A percentile compares a stretch with the other conserved stretches of the same genome.
Evolutionary conservation across 2,888 invertebrate genomes (phyloP).

Genomic region (Rhagophthalmus giganteus): DNA sequence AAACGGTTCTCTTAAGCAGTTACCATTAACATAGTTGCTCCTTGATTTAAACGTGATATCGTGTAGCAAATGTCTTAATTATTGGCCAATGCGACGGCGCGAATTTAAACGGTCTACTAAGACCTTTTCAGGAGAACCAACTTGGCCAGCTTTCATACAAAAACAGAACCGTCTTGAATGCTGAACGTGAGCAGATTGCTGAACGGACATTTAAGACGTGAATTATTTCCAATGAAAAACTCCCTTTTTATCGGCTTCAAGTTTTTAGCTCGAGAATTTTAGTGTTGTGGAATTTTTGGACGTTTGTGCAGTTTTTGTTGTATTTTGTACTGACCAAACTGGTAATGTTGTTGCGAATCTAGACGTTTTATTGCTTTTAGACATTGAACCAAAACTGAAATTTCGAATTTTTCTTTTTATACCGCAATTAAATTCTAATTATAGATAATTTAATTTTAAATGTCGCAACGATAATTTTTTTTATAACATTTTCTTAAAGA

Average conservation of each 20-base stretch:
- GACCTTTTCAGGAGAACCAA: slow-evolving; percentile 54
- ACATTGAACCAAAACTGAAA: neutral
- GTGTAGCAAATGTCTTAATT: slow-evolving; percentile 57
- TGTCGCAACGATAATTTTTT: too few species aligned
- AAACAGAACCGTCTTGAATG: slow-evolving; percentile 49
- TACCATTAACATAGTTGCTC: slow-evolving; percentile 55
- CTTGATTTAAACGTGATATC: slow-evolving; percentile 56
- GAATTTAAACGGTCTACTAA: slow-evolving; percentile 57
- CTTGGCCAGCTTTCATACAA: slow-evolving; percentile 48
- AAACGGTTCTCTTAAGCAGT: slow-evolving; percentile 47
- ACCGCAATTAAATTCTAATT: neutral
- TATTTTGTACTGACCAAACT: slow-evolving; percentile 27
- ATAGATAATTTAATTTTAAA: too few species aligned
- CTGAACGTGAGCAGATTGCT: slow-evolving; percentile 50
- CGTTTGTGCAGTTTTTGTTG: slow-evolving; percentile 34
- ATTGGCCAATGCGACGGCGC: slow-evolving; percentile 53
- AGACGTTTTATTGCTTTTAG: slow-evolving; percentile 7
- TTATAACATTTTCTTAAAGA: too few species aligned
- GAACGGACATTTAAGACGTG: slow-evolving; percentile 49
- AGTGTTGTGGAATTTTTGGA: slow-evolving; percentile 52
- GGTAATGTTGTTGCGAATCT: slow-evolving; percentile 16
- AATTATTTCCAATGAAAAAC: slow-evolving; percentile 53
- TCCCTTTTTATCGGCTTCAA: slow-evolving; percentile 44
- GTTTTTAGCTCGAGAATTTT: slow-evolving; percentile 49
- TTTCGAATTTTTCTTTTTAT: neutral